phyloP scores from a whole-genome alignment of 2,113 vertebrate species.

The Chunga burmeisteri region DNA sequence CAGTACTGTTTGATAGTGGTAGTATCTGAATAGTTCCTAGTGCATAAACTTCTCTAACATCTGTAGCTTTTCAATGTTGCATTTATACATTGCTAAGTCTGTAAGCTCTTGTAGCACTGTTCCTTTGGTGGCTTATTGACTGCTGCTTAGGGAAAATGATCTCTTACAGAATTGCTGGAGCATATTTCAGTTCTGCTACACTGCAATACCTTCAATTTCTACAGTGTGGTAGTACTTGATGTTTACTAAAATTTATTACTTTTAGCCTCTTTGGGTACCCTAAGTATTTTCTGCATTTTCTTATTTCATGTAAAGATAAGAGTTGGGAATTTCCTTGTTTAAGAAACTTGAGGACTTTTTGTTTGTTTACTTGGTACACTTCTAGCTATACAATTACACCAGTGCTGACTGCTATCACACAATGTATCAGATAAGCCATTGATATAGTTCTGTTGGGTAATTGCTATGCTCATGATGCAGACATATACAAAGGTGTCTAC shows the following conservation, averaged over 20 bases:
- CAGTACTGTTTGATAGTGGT: not conserved
- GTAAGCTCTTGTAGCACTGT: not conserved
- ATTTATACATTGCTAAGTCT: not conserved
- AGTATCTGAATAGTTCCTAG: not conserved
- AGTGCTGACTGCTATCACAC: fast-evolving
- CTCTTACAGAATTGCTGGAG: not conserved
- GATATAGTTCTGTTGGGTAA: not conserved
- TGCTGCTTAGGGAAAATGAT: not conserved
- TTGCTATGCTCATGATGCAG: not conserved
- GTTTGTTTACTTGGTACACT: not conserved
- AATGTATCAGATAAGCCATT: not conserved
- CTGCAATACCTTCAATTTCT: not conserved
- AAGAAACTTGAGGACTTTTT: not conserved
- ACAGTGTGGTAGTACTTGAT: not conserved
- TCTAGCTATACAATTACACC: not conserved
- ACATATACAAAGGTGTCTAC: not conserved
- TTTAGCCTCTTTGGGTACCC: not conserved
- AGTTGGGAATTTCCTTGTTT: not conserved
- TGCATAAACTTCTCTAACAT: not conserved
- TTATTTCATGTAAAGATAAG: not conserved
- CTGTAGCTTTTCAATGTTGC: not conserved
- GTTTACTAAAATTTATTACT: not conserved
- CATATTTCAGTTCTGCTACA: not conserved
- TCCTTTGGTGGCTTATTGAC: not conserved
- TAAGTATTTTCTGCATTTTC: not conserved